Evolutionary conservation across 2,888 invertebrate genomes (phyloP), one percentile per base, ranked within the genome.

Genomic region (Dryobota labecula): DNA sequence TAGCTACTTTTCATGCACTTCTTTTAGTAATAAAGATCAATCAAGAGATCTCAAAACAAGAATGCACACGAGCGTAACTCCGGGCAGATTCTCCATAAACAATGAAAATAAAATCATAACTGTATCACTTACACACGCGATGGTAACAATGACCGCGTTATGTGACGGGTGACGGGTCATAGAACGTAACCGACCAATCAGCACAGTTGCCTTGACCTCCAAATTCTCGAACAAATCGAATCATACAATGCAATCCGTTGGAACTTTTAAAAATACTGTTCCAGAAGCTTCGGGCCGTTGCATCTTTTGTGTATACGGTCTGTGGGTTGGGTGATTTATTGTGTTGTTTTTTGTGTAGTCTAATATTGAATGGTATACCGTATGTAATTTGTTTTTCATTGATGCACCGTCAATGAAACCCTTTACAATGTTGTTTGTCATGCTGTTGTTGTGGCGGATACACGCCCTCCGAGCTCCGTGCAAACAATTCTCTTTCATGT

Each of bases 191-290:
- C 49, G 41, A 66, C 65, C 49, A 58, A 71, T 54, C 57, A 27
- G 15, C 68, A 24, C 61, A 65, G 33, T 78, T 27, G 64, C 84
- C 84, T 76, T 84, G 82, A 84, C 82, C 78, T 69, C 76, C n/a
- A 30, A 66, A 73, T 58, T 80, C 54, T 60, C 64, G 60, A 83
- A 73, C 63, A 54, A 63, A 67, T 33, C 61, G 13, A 82, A 71
- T 36, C 36, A 61, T 47, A 53, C 47, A 15, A 24, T 30, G 43
- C 43, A 47, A 65, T 36, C 64, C 73, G 62, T 72, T 60, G 71
- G 41, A 64, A 60, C 76, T 15, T 62, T 66, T 4, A 3, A 36
- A 58, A 54, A 63, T 49, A 70, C 15, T 9, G 33, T 82, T 78
- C 73, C 62, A 63, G 78, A 78, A 72, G 36, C 76, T 66, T 33